Conservation (phyloP, 53 echinoderm and acorn worm genomes). For the Apostichopus leukothele region DNA sequence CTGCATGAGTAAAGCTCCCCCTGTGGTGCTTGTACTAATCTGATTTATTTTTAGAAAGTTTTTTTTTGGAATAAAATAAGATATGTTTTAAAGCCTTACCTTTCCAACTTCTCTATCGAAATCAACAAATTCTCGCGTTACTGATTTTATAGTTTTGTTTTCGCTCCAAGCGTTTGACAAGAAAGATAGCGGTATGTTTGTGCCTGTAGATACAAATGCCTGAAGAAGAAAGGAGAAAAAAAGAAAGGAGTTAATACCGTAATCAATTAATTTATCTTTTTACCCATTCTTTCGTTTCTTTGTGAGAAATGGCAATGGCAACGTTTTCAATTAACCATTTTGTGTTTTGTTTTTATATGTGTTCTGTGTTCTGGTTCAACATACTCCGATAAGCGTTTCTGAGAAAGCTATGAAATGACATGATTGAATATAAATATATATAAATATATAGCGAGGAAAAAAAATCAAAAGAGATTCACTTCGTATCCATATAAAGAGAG, state of each 20-base stretch:
- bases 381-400: too few species aligned
- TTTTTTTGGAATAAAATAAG: not conserved
- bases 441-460: too few species aligned
- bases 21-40: too few species aligned
- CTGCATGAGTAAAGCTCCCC: too few species aligned
- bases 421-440: too few species aligned
- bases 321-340: too few species aligned
- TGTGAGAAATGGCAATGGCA: not conserved
- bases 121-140: constrained; percentile 85
- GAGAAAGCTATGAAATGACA: too few species aligned
- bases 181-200: constrained; percentile 88
- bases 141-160: constrained; percentile 70
- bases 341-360: too few species aligned
- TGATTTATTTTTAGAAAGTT: too few species aligned
- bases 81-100: constrained; percentile 55
- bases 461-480: too few species aligned
- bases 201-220: constrained; percentile 91
- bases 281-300: not conserved
- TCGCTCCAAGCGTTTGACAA: constrained; percentile 79
- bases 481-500: too few species aligned
- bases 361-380: too few species aligned
- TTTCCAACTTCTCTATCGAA: constrained; percentile 96
- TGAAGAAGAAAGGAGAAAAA: constrained; percentile 39
- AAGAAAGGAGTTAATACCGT: not conserved
- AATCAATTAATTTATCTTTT: not conserved